Evolutionary conservation across 2,113 vertebrate species (phyloP).

Genomic region (Heterochromis multidens): DNA sequence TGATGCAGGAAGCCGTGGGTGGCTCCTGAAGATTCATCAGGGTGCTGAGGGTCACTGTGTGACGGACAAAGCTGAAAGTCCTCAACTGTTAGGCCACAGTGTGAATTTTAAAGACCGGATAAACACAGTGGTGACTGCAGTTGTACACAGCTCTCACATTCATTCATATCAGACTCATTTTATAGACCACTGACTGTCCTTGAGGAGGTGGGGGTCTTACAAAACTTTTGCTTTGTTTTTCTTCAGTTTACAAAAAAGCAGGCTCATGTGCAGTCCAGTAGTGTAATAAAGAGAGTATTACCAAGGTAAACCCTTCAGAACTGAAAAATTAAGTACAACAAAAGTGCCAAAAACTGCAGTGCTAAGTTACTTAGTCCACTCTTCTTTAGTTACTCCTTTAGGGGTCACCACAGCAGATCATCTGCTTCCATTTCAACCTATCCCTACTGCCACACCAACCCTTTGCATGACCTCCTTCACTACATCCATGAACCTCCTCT

Average conservation of each 20-base stretch:
- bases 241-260: not conserved
- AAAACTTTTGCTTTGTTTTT: not conserved
- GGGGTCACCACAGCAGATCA: not conserved
- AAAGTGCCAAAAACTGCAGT: accelerated
- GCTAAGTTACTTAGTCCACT: accelerated
- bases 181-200: not conserved
- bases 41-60: slow-evolving; percentile 31
- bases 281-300: not conserved
- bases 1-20: slow-evolving; percentile 49
- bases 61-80: slow-evolving; percentile 25
- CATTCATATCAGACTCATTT: not conserved
- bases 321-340: not conserved
- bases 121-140: not conserved
- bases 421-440: not conserved
- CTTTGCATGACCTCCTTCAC: not conserved
- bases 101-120: slow-evolving; percentile 21
- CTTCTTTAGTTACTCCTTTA: not conserved
- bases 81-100: not conserved
- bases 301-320: not conserved
- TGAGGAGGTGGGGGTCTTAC: not conserved
- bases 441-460: not conserved
- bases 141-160: not conserved
- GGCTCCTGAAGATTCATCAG: slow-evolving; percentile 22
- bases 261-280: not conserved
- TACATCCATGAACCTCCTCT: not conserved